Conservation (phyloP, 2,113 vertebrate species). For the Clarias gariepinus region DNA sequence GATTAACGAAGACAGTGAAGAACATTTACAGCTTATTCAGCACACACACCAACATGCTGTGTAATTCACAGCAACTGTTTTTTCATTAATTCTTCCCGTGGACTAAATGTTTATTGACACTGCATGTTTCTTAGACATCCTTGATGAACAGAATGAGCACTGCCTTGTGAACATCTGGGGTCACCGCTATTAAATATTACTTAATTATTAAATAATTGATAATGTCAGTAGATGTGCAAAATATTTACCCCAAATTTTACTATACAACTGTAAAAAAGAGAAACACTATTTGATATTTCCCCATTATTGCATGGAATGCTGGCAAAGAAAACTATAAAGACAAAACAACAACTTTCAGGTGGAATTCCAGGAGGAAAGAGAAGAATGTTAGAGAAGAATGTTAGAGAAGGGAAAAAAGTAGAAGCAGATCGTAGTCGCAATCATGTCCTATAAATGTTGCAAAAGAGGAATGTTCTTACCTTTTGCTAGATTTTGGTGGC, state of each 20-base stretch:
- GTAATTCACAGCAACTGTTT: not conserved
- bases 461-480: conserved; percentile 36
- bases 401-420: too few relatives aligned
- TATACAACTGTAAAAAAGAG: not conserved
- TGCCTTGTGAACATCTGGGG: not conserved
- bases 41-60: not conserved
- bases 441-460: not conserved
- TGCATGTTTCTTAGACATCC: not conserved
- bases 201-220: not conserved
- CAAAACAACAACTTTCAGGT: not conserved
- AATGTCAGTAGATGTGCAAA: not conserved
- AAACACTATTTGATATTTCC: too few relatives aligned
- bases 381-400: too few relatives aligned
- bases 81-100: not conserved
- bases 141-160: not conserved
- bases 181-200: not conserved
- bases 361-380: too few relatives aligned
- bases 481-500: conserved; percentile 52
- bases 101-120: not conserved
- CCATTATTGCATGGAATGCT: not conserved
- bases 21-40: not conserved
- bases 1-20: not conserved
- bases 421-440: too few relatives aligned
- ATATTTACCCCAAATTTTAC: not conserved
- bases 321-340: not conserved